Conservation (phyloP, 2,113 vertebrate genomes). For the Ochotona curzoniae region DNA sequence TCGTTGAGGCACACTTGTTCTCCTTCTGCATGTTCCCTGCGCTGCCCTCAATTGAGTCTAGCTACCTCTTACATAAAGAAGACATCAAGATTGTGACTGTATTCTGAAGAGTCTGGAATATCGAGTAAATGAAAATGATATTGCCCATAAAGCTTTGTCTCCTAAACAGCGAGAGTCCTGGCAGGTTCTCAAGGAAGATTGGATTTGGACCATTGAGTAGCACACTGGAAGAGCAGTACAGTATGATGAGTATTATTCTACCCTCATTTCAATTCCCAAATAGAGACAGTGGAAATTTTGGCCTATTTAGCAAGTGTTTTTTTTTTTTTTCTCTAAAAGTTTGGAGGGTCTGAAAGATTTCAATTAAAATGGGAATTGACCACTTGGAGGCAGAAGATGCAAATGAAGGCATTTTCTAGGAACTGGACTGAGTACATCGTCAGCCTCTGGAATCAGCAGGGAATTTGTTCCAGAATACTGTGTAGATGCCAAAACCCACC, state of each 20-base stretch:
- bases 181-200: background rate
- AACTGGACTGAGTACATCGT: background rate
- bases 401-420: background rate
- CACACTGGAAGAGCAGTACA: background rate
- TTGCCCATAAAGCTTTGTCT: background rate
- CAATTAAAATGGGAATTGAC: background rate
- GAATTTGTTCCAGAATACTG: background rate
- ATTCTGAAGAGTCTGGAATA: background rate
- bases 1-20: background rate
- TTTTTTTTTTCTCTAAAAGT: background rate
- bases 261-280: background rate
- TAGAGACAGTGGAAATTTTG: background rate
- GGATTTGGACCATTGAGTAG: background rate
- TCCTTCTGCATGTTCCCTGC: background rate
- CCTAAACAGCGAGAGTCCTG: background rate
- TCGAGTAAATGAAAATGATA: background rate
- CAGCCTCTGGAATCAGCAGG: too few species aligned
- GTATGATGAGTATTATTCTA: background rate
- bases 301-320: background rate
- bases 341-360: background rate
- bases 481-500: background rate
- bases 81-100: background rate
- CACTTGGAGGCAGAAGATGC: background rate
- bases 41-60: background rate
- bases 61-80: background rate